A percentile compares a stretch with the other conserved stretches of the same genome.
These are phyloP conservation scores for Paguma larvata DNA, from an alignment of 2,797 vertebrate species.

Conservation along the genomic window DNA sequence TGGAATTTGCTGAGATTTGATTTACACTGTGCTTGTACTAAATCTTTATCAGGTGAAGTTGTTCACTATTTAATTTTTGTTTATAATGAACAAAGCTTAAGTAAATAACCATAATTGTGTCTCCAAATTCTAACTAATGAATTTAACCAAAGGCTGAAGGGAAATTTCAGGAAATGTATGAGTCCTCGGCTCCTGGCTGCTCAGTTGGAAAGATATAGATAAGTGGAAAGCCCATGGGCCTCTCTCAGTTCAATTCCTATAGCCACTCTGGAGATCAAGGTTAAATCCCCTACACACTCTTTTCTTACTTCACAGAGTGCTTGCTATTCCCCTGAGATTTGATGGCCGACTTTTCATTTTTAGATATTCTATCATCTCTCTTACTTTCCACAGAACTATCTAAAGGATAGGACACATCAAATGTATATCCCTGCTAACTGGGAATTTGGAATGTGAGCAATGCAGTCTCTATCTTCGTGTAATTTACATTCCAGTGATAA, in stretches of 20 bases:
- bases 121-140: neutral
- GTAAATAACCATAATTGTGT: neutral
- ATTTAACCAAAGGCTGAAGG: conserved; percentile 5
- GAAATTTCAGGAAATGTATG: neutral
- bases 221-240: neutral
- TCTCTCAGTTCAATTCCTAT: neutral
- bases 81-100: neutral
- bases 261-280: neutral
- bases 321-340: neutral
- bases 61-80: conserved; percentile 38
- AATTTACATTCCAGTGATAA: neutral
- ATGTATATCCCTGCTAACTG: neutral
- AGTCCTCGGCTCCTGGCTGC: neutral
- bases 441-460: neutral
- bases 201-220: neutral
- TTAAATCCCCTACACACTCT: neutral
- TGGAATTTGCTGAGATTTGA: neutral
- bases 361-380: neutral
- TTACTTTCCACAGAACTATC: neutral
- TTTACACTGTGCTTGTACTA: neutral
- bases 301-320: conserved; percentile 17
- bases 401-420: neutral
- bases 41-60: neutral
- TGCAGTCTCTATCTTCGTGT: neutral
- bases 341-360: neutral